phyloP scores from a whole-genome alignment of 2,797 vertebrate genomes.

The Nothura maculosa region DNA sequence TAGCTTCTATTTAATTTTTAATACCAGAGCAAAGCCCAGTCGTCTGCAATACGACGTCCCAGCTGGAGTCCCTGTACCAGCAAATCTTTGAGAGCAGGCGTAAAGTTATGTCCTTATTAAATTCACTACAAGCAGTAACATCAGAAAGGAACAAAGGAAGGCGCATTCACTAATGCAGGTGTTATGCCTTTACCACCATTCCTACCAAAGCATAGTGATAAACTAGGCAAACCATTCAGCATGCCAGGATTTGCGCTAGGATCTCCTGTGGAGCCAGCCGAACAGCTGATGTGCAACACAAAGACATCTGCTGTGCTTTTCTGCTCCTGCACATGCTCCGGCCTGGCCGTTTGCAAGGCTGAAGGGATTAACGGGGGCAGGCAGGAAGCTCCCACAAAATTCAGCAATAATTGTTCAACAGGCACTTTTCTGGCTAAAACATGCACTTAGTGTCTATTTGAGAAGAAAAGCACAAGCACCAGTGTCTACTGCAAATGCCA shows the following conservation, averaged over 20 bases:
- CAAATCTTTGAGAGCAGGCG: neutral
- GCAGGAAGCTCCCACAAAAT: conserved; percentile 20
- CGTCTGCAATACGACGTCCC: neutral
- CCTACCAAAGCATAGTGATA: conserved; percentile 3
- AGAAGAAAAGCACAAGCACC: neutral
- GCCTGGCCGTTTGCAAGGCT: neutral
- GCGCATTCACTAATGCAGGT: neutral
- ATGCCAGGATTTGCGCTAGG: conserved; percentile 8
- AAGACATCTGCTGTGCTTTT: conserved; percentile 38
- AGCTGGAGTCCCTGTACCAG: neutral
- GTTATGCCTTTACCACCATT: neutral
- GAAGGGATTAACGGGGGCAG: conserved; percentile 24
- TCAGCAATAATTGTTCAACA: neutral
- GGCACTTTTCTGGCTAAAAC: neutral
- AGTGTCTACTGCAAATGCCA: neutral
- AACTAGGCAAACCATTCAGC: neutral
- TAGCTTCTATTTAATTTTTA: neutral
- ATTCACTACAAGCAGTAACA: neutral
- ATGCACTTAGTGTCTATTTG: neutral
- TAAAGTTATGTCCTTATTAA: neutral
- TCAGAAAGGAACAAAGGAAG: neutral
- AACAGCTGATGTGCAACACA: neutral
- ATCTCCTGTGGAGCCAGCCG: conserved; percentile 20
- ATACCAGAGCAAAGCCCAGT: neutral
- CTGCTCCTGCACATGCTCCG: conserved; percentile 15